Base-by-base conservation (phyloP, 1,140 invertebrate species). In the Lordiphosa mommai region DNA sequence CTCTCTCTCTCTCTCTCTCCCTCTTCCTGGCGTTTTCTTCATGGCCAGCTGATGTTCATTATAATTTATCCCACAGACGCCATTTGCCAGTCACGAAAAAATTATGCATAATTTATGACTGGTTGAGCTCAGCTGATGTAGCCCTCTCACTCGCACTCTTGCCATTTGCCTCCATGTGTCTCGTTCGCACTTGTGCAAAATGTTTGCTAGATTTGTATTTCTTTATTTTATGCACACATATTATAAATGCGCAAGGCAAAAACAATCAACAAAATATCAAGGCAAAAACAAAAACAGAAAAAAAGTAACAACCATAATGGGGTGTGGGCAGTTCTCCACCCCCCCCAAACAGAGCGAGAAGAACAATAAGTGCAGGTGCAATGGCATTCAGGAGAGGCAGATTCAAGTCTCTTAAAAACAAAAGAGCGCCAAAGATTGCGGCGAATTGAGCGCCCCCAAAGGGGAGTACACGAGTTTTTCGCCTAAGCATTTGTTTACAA, bases 51-150 rank as follows among this genome's bases (percentile, higher is more conserved):
- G 66, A 44, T 66, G 48, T 80, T 79, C 65, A 72, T 68, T 67
- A 72, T 68, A 72, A 61, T 73, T 63, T 67, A 67, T 50, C 61
- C 52, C 70, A 48, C 58, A 59, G 43, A 70, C 73, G 74, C 76
- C 74, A 79, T 79, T 79, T 79, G 74, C 74, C 58, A 82, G 71
- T 82, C 70, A 68, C 59, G 63, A 67, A 61, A 69, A 80, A 72
- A 64, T 82, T 82, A 55, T 79, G 74, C 74, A 79, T 79, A 79
- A 79, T 79, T 79, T 82, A 79, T 79, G 76, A 79, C 74, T 79
- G 74, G 76, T 76, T 82, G 77, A 36, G 50, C 60, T 58, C 36
- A 61, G 61, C 23, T 44, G 30, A 47, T 48, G 38, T 47, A 3
- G 3, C 43, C 17, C 49, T 38, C 49, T 72, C 40, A n/a, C 37